A percentile compares a stretch with the other conserved stretches of the same genome.
Evolutionary conservation across 2,888 invertebrate species (phyloP).

Genomic region (Orthonychiurus folsomi): DNA sequence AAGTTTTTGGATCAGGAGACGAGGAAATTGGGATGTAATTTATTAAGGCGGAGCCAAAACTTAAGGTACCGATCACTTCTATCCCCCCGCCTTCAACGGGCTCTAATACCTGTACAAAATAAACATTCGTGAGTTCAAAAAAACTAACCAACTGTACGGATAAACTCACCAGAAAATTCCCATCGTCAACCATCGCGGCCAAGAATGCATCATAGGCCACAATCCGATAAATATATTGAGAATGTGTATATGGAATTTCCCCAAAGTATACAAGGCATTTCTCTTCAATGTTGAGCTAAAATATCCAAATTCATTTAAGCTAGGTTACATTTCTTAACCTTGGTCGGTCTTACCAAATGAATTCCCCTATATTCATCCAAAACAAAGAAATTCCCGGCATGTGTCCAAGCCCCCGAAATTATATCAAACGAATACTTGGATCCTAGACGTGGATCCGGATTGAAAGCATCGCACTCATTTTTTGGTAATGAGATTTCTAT

Average conservation of each 20-base stretch:
- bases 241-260: not conserved
- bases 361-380: conserved; percentile 22
- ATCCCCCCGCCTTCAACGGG: conserved; percentile 7
- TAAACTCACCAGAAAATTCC: conserved; percentile 21
- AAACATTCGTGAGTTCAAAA: too few species aligned
- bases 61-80: conserved; percentile 20
- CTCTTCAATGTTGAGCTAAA: too few species aligned
- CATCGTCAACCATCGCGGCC: conserved; percentile 23
- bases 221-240: conserved; percentile 13
- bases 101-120: conserved; percentile 9
- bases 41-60: conserved; percentile 21
- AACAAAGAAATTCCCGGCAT: conserved; percentile 24
- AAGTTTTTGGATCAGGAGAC: conserved; percentile 16
- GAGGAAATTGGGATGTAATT: conserved; percentile 18
- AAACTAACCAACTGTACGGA: too few species aligned
- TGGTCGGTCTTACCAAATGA: conserved; percentile 18
- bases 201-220: conserved; percentile 22
- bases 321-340: not conserved
- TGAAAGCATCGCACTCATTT: conserved; percentile 9
- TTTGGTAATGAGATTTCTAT: conserved; percentile 27
- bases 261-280: not conserved
- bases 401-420: conserved; percentile 27
- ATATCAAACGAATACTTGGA: conserved; percentile 20
- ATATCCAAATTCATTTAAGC: not conserved
- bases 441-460: conserved; percentile 22